Evolutionary conservation across 2,888 invertebrate species (phyloP).

Genomic region (Ecdyonurus torrentis): DNA sequence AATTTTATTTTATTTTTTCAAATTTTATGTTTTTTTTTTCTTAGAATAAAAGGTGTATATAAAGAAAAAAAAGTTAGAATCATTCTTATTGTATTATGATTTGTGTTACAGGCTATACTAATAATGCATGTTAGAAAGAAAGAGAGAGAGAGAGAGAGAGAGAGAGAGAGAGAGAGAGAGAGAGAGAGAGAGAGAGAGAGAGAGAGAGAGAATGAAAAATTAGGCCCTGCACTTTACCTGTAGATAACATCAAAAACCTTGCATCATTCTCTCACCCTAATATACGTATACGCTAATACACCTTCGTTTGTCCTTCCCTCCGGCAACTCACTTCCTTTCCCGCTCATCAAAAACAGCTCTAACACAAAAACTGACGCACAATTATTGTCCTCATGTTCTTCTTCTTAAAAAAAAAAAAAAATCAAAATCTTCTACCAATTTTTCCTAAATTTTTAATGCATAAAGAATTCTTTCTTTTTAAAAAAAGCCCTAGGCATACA

Average conservation of each 20-base stretch:
- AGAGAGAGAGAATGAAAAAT: background rate
- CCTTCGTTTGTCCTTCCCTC: constrained; percentile 2
- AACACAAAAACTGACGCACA: background rate
- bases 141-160: no score
- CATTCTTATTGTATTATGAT: no score
- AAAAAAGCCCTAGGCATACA: background rate
- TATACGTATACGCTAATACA: background rate
- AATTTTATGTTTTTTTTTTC: no score
- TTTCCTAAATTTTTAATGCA: background rate
- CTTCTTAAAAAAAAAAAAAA: background rate
- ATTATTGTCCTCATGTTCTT: constrained; percentile 1
- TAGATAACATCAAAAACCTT: background rate
- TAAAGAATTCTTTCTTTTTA: background rate
- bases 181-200: no score
- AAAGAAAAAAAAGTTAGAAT: no score
- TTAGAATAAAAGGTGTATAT: no score
- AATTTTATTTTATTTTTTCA: no score
- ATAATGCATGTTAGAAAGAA: no score
- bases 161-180: no score
- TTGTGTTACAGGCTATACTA: no score
- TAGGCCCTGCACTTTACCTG: background rate
- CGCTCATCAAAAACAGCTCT: constrained; percentile 1
- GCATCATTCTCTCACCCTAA: background rate
- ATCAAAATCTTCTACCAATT: background rate
- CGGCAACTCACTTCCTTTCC: background rate